Conservation (phyloP, 2,797 vertebrate species). For the Catamblyrhynchus diadema region DNA sequence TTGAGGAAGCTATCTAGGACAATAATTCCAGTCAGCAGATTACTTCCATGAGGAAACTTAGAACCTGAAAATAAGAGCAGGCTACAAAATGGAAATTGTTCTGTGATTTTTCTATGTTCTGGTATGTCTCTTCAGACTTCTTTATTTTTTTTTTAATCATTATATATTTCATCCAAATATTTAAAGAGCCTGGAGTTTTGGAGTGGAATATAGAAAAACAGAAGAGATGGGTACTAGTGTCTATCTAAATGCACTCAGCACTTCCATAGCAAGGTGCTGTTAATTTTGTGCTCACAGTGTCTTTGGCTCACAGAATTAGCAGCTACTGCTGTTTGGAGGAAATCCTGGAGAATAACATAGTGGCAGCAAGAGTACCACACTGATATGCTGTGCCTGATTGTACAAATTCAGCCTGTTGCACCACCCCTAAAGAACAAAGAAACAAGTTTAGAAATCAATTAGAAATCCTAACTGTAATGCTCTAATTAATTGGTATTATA, state of each 20-base stretch:
- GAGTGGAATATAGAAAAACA: neutral
- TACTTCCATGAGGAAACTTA: neutral
- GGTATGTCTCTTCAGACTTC: neutral
- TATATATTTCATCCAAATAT: neutral
- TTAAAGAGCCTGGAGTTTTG: neutral
- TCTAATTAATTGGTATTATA: neutral
- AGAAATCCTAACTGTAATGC: neutral
- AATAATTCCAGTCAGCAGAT: neutral
- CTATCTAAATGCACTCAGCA: neutral
- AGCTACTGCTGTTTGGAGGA: neutral
- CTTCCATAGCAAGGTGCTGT: neutral
- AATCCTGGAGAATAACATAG: neutral
- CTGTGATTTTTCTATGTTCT: neutral
- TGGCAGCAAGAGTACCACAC: neutral
- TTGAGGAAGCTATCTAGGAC: neutral
- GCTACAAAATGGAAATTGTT: neutral
- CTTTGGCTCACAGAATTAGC: neutral
- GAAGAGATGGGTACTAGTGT: neutral
- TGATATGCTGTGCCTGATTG: neutral
- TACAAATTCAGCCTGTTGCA: neutral
- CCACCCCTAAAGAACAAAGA: neutral
- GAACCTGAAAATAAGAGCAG: neutral
- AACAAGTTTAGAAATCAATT: neutral
- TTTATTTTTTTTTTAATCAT: neutral
- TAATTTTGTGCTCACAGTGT: neutral